phyloP scores from a whole-genome alignment of 2,888 invertebrate genomes.

The Stenoptilia bipunctidactyla region DNA sequence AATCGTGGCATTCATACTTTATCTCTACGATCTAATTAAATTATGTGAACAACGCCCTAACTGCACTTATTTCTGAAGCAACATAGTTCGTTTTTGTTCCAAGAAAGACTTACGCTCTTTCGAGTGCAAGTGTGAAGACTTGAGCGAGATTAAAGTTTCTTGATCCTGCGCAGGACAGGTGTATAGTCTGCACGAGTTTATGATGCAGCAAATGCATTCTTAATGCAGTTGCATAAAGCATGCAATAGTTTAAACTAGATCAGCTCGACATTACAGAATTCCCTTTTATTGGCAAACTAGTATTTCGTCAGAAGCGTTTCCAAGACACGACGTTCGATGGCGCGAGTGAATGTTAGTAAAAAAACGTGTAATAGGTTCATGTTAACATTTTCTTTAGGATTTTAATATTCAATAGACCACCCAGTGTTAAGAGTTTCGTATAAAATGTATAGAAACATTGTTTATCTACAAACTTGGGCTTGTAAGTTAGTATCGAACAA shows the following conservation, averaged over 20 bases:
- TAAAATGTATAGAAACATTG: conserved; percentile 4
- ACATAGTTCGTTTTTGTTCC: conserved; percentile 8
- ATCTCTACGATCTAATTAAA: conserved; percentile 50
- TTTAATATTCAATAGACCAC: conserved; percentile 28
- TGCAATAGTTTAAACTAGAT: conserved; percentile 23
- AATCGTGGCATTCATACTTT: conserved; percentile 47
- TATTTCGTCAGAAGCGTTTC: conserved; percentile 36
- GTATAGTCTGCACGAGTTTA: conserved; percentile 18
- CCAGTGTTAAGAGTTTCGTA: conserved; percentile 13
- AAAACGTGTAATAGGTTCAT: conserved; percentile 3
- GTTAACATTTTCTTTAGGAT: conserved; percentile 6
- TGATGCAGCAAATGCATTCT: no score
- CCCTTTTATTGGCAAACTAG: conserved; percentile 40
- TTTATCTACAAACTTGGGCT: conserved; percentile 26
- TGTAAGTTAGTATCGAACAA: conserved; percentile 31
- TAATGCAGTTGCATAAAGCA: conserved; percentile 18
- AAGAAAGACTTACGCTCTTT: conserved; percentile 30
- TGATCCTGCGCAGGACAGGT: conserved; percentile 53
- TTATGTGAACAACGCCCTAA: conserved; percentile 36
- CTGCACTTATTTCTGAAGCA: conserved; percentile 27
- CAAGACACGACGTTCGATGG: not conserved
- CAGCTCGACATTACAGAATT: conserved; percentile 26
- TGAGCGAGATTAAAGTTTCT: conserved; percentile 52
- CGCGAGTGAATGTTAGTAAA: not conserved
- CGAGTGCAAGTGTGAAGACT: conserved; percentile 27